Percentiles rank a stretch among this genome's conserved stretches.
These are phyloP conservation scores for Netelia inedita DNA, from an alignment of 2,888 invertebrate species.

Conservation along the genomic window DNA sequence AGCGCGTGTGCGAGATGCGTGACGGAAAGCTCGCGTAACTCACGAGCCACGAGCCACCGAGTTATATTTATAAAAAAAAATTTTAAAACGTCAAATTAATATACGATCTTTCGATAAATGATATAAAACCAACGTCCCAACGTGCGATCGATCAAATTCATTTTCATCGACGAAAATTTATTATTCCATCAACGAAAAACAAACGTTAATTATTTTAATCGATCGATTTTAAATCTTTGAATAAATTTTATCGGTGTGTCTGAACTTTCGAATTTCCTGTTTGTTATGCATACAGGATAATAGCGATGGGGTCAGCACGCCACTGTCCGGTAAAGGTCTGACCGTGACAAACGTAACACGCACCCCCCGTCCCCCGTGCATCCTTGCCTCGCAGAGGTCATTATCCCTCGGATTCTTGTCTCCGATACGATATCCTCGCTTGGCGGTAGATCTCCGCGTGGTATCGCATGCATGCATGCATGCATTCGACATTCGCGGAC, in stretches of 20 bases:
- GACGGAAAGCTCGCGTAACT: slow-evolving; percentile 27
- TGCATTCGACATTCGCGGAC: background rate
- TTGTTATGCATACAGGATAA: slow-evolving; percentile 16
- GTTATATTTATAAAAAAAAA: slow-evolving; percentile 34
- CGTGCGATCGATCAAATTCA: too few relatives aligned
- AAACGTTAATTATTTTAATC: background rate
- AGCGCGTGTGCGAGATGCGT: slow-evolving; percentile 36
- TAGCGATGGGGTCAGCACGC: slow-evolving; percentile 60
- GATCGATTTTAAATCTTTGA: background rate
- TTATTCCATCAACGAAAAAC: background rate
- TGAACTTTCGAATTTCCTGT: background rate
- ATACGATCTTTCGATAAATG: background rate
- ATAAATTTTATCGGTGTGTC: background rate
- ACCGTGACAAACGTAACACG: slow-evolving; percentile 68
- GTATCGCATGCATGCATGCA: background rate
- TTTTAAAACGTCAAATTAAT: background rate
- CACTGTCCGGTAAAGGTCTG: slow-evolving; percentile 60
- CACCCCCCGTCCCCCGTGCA: background rate
- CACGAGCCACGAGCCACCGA: slow-evolving; percentile 20
- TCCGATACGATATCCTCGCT: slow-evolving; percentile 1
- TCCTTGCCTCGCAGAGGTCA: slow-evolving; percentile 77
- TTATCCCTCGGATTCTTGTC: slow-evolving; percentile 78
- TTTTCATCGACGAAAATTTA: too few relatives aligned
- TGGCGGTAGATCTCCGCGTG: background rate
- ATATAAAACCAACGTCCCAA: too few relatives aligned